Base-by-base conservation (phyloP, 2,888 invertebrate species). In the Oscheius onirici region DNA sequence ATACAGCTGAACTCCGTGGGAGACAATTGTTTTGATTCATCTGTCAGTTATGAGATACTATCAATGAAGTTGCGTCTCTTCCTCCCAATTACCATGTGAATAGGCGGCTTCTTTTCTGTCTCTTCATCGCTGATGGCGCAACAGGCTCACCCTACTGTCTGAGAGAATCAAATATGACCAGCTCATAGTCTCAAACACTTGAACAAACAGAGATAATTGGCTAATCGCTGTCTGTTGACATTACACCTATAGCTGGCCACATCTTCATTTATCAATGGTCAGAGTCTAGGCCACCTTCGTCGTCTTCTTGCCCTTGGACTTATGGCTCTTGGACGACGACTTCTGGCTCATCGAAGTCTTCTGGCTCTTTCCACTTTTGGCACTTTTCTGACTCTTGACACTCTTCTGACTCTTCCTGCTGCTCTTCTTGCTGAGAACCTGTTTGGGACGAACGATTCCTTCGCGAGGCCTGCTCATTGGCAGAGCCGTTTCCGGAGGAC, bases 1-100 rank as follows among this genome's bases (percentile, higher is more conserved):
- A 63, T 26, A 63, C 49, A 49, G 63, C 63, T 63, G 63, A 63
- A 63, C 63, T 63, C 44, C 46, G 28, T 46, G 61, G 46, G 61
- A 44, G 26, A 46, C 46, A 46, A 46, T 46, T 46, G 46, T 46
- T 46, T 46, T 46, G 46, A 3, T 15, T 46, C 46, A 46, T 46
- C 15, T 46, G 15, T 46, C 15, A 46, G 17, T n/a, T n/a, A 17
- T n/a, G 46, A 24, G 58, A 55, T 55, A 15, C 3, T 5, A 55
- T 55, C 55, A 11, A 24, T 24, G 8, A 26, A n/a, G 46, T 61
- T 63, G 63, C 63, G 63, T 63, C 20, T n/a, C 2, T 34, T 22
- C 60, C 26, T 44, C 28, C 49, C 63, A 63, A 63, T 63, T 63
- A 63, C 49, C 63, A 20, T 63, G 63, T 28, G 63, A 63, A 63